Percentiles rank a stretch among this genome's conserved stretches.
Conservation (phyloP, 2,888 invertebrate genomes). For the Clanis bilineata region DNA sequence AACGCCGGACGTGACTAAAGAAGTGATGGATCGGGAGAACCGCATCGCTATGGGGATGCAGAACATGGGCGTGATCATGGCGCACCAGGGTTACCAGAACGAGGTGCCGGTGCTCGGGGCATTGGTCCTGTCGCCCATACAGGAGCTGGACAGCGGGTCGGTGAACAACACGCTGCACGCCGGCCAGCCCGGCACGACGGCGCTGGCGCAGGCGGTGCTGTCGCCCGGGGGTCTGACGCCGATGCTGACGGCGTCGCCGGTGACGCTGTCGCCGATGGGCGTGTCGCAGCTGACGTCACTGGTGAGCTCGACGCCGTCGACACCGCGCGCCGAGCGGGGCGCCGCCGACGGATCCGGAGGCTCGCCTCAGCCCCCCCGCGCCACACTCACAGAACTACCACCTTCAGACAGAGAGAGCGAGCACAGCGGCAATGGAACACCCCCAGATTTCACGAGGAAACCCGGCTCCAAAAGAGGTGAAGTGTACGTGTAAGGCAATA, state of each 20-base stretch:
- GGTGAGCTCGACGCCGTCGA: slow-evolving; percentile 79
- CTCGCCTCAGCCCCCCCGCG: slow-evolving; percentile 38
- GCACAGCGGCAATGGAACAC: slow-evolving; percentile 53
- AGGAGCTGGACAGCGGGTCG: slow-evolving; percentile 90
- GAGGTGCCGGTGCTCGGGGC: slow-evolving; percentile 89
- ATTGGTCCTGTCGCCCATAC: slow-evolving; percentile 90
- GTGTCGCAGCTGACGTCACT: slow-evolving; percentile 82
- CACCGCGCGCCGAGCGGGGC: slow-evolving; percentile 54
- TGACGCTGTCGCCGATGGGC: slow-evolving; percentile 81
- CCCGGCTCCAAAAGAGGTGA: slow-evolving; percentile 69
- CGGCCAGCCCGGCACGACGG: slow-evolving; percentile 88
- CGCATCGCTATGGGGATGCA: slow-evolving; percentile 81
- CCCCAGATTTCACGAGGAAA: slow-evolving; percentile 55
- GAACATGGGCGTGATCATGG: slow-evolving; percentile 86
- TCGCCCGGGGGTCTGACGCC: slow-evolving; percentile 81
- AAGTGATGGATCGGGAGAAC: slow-evolving; percentile 87
- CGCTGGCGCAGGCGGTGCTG: slow-evolving; percentile 89
- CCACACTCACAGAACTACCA: slow-evolving; percentile 51
- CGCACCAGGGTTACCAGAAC: slow-evolving; percentile 83
- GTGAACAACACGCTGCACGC: slow-evolving; percentile 88
- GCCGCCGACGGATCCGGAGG: slow-evolving; percentile 43
- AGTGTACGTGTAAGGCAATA: slow-evolving; percentile 59
- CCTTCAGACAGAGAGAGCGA: slow-evolving; percentile 61
- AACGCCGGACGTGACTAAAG: slow-evolving; percentile 93
- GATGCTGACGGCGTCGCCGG: slow-evolving; percentile 72